Conservation (phyloP, 30 jellyfish, hydroid and myxozoan species). For the Aurelia aurita region DNA sequence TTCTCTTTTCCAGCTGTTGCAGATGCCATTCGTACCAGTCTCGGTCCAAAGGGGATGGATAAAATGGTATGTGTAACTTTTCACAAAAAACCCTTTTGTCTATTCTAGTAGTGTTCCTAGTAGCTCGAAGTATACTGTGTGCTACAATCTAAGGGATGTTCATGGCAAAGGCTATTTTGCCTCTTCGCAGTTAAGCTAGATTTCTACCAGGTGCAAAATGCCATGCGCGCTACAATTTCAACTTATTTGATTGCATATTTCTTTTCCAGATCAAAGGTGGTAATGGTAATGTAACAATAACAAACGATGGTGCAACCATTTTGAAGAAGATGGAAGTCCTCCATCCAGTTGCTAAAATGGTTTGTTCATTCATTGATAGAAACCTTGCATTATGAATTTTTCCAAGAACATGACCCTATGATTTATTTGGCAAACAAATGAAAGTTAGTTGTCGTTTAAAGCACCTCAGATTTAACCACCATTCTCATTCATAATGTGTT, state of each 20-base stretch:
- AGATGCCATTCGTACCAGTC: slow-evolving; percentile 97
- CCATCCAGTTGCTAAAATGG: slow-evolving; percentile 99
- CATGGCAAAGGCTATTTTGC: no score
- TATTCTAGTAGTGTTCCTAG: no score
- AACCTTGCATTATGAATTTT: not conserved
- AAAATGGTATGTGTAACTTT: slow-evolving; percentile 77
- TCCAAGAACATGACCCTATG: no score
- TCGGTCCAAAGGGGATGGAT: slow-evolving; percentile 99
- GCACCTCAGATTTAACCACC: not conserved
- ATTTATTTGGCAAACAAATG: no score
- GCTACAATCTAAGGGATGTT: no score
- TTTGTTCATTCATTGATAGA: not conserved
- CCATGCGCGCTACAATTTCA: no score
- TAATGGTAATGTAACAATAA: slow-evolving; percentile 95
- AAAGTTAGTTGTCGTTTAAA: not conserved
- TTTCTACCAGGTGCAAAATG: no score
- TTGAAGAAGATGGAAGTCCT: slow-evolving; percentile 93
- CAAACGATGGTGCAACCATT: slow-evolving; percentile 99
- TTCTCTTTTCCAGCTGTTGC: slow-evolving; percentile 84
- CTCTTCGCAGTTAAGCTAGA: no score
- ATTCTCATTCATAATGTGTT: not conserved
- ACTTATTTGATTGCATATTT: no score
- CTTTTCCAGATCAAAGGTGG: slow-evolving; percentile 78
- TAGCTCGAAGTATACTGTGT: no score
- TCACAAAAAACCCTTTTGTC: no score